These are phyloP conservation scores for Regulus satrapa DNA, from an alignment of 2,113 vertebrate genomes.

Conservation along the genomic window DNA sequence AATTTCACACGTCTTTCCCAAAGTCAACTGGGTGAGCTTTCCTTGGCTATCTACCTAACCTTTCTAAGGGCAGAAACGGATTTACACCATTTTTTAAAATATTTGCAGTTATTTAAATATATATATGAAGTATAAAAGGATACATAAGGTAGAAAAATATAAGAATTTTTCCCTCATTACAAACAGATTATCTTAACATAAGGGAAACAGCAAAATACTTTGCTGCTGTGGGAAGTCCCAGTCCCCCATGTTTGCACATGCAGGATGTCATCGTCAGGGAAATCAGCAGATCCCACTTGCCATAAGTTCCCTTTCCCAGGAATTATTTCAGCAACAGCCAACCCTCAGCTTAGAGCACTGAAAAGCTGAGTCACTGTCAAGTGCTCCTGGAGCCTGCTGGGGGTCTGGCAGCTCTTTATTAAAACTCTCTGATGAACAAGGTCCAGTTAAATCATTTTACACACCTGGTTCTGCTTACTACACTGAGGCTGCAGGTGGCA, in stretches of 20 bases:
- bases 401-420: neutral
- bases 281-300: neutral
- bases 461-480: neutral
- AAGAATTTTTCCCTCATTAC: neutral
- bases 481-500: fast-evolving
- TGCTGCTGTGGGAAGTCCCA: neutral
- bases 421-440: neutral
- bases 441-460: neutral
- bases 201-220: neutral
- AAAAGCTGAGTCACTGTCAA: neutral
- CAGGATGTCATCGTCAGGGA: fast-evolving
- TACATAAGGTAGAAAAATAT: neutral
- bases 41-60: neutral
- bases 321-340: neutral
- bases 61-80: neutral
- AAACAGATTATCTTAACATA: neutral
- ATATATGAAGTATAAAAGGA: neutral
- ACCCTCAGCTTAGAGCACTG: neutral
- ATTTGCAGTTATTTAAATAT: neutral
- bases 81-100: neutral
- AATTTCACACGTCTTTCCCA: neutral
- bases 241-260: fast-evolving
- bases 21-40: neutral
- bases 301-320: neutral
- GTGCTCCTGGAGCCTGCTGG: neutral